Conservation (phyloP, 2,797 vertebrate genomes). For the Masticophis lateralis region DNA sequence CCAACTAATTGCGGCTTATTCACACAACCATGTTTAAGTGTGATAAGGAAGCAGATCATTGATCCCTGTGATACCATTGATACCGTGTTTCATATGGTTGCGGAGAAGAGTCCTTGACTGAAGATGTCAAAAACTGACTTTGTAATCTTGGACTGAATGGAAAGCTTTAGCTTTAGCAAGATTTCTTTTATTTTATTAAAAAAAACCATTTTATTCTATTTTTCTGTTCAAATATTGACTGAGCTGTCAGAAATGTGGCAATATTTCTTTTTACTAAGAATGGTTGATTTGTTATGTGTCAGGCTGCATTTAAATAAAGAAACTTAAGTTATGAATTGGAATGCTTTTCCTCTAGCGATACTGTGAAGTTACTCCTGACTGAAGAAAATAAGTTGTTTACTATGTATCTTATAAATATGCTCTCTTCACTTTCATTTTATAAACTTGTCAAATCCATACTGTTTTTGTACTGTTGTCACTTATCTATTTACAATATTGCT, state of each 20-base stretch:
- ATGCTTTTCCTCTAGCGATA: not conserved
- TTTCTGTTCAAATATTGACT: not conserved
- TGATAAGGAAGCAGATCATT: not conserved
- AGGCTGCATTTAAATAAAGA: not conserved
- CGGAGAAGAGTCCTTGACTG: not conserved
- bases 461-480: not conserved
- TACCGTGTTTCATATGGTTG: not conserved
- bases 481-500: not conserved
- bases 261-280: not conserved
- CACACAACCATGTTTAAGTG: not conserved
- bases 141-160: not conserved
- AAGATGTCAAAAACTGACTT: not conserved
- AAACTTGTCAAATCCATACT: slow-evolving; percentile 47
- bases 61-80: not conserved
- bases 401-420: not conserved
- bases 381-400: not conserved
- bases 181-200: not conserved
- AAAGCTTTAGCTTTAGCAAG: not conserved
- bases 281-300: not conserved
- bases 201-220: not conserved
- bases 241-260: not conserved
- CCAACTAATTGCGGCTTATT: not conserved
- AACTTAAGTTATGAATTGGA: not conserved
- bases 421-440: slow-evolving; percentile 1
- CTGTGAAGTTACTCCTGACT: not conserved